Evolutionary conservation across 1,140 invertebrate species (phyloP).

Genomic region (Aphaenogaster ashmeadi): DNA sequence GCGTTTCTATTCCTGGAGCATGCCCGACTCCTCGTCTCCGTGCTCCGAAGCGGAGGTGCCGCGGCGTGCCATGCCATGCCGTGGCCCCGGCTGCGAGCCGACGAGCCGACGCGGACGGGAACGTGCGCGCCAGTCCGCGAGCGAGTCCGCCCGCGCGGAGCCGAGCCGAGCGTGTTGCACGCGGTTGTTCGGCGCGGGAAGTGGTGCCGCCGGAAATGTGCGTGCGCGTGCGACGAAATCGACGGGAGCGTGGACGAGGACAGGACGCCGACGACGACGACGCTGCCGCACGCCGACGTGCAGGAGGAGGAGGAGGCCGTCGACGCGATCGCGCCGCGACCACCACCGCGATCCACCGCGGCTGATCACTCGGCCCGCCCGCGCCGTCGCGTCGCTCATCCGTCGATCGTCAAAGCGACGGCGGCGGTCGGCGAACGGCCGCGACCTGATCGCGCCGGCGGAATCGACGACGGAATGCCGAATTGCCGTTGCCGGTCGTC

Average conservation of each 20-base stretch:
- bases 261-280: constrained; percentile 46
- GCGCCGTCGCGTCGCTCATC: too few species aligned
- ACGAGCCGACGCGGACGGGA: constrained; percentile 26
- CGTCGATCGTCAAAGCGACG: background rate
- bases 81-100: constrained; percentile 69
- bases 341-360: background rate
- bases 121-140: constrained; percentile 41
- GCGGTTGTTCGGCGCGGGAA: constrained; percentile 72
- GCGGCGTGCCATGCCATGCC: constrained; percentile 3
- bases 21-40: constrained; percentile 82
- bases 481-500: background rate
- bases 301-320: background rate
- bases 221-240: constrained; percentile 62
- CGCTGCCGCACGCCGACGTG: constrained; percentile 6
- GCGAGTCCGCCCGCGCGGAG: constrained; percentile 70
- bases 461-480: constrained; percentile 22
- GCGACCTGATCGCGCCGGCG: background rate
- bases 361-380: background rate
- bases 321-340: background rate
- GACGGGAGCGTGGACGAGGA: constrained; percentile 62
- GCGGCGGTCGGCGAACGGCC: background rate
- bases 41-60: constrained; percentile 74
- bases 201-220: constrained; percentile 44
- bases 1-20: constrained; percentile 86
- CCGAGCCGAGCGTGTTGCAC: constrained; percentile 74